A percentile compares a stretch with the other conserved stretches of the same genome.
These are phyloP conservation scores for Drepana arcuata DNA, from an alignment of 1,140 invertebrate genomes.

Conservation along the genomic window DNA sequence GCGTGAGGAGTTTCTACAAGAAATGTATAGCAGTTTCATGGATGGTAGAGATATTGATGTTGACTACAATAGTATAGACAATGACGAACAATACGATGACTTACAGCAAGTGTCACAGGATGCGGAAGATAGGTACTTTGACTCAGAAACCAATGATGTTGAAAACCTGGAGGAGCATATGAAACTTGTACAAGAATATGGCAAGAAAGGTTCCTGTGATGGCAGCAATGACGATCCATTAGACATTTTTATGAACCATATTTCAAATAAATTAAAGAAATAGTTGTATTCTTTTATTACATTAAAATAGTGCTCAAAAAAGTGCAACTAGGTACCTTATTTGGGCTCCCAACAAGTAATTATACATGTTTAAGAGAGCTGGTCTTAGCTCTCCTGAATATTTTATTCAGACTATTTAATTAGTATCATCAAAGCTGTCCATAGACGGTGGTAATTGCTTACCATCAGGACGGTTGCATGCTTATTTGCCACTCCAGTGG, in stretches of 20 bases:
- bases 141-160: constrained; percentile 79
- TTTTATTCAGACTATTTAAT: too few relatives aligned
- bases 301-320: too few relatives aligned
- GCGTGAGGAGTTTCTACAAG: constrained; percentile 86
- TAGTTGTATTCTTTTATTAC: neutral
- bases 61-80: constrained; percentile 85
- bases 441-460: too few relatives aligned
- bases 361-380: too few relatives aligned
- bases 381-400: too few relatives aligned
- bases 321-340: too few relatives aligned
- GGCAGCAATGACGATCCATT: constrained; percentile 74
- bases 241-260: constrained; percentile 81
- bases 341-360: too few relatives aligned
- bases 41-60: constrained; percentile 87
- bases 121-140: constrained; percentile 92
- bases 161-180: constrained; percentile 61
- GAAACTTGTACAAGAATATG: constrained; percentile 48
- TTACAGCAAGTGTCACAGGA: constrained; percentile 77
- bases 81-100: constrained; percentile 86
- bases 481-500: too few relatives aligned
- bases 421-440: too few relatives aligned
- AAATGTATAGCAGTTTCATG: constrained; percentile 92
- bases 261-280: constrained; percentile 50
- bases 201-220: constrained; percentile 25
- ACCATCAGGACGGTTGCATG: too few relatives aligned